Conservation (phyloP, 2,113 vertebrate genomes). For the Xyliphius kryptos region DNA sequence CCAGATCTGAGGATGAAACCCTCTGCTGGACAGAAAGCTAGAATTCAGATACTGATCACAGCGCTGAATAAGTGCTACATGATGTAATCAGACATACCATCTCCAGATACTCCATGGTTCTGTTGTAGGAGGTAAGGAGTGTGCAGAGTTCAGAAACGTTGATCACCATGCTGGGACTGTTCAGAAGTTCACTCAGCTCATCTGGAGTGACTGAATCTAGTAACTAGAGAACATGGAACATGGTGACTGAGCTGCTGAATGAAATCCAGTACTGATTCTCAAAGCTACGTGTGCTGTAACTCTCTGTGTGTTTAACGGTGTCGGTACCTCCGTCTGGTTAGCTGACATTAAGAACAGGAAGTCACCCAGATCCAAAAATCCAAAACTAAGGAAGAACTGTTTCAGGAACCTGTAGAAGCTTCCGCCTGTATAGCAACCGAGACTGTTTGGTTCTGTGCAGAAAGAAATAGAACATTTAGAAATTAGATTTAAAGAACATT, state of each 20-base stretch:
- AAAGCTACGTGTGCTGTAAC: too few relatives aligned
- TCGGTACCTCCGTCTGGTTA: conserved; percentile 19
- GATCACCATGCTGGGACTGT: conserved; percentile 36
- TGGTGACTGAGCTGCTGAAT: conserved; percentile 42
- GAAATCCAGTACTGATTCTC: not conserved
- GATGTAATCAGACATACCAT: conserved; percentile 40
- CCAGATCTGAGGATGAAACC: conserved; percentile 38
- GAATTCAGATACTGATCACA: conserved; percentile 6
- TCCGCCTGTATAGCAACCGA: conserved; percentile 47
- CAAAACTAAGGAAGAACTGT: conserved; percentile 49
- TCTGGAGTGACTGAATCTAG: conserved; percentile 57
- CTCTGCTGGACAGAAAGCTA: conserved; percentile 45
- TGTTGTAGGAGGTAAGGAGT: conserved; percentile 49
- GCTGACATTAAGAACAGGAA: conserved; percentile 40
- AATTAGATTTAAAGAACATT: not conserved
- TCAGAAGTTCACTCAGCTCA: conserved; percentile 50
- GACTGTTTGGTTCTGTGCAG: not conserved
- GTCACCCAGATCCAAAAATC: conserved; percentile 45
- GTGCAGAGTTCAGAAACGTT: conserved; percentile 43
- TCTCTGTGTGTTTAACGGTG: too few relatives aligned
- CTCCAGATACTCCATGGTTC: conserved; percentile 49
- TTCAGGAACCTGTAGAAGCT: conserved; percentile 52
- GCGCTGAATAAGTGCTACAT: too few relatives aligned
- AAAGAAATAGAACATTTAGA: not conserved
- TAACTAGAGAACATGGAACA: conserved; percentile 43